Evolutionary conservation across 1,140 invertebrate genomes (phyloP), one percentile per base, ranked within the genome.

Genomic region (Cephus cinctus): DNA sequence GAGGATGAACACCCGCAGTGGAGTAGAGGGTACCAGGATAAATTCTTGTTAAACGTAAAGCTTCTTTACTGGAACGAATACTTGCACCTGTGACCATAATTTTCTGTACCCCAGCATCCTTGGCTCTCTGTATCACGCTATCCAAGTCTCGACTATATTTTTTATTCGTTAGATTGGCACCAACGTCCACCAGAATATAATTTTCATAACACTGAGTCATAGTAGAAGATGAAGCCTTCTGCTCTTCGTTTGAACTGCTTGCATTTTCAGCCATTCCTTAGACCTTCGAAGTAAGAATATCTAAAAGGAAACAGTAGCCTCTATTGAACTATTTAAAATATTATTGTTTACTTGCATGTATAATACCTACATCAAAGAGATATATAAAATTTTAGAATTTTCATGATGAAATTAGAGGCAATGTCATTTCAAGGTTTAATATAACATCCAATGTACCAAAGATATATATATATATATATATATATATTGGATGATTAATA

Each of bases 151-250:
- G 83, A 63, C 84, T 83, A 74, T 92, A 97, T 71, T 96, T 96
- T 73, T 94, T 95, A 78, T 96, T 96, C 3, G 91, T 95, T 57
- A 98, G 79, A 84, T 96, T 97, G 12, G 94, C 92, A 63, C 93
- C 94, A 52, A 93, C 88, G 73, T 96, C 94, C 27, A 96, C 88
- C 39, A 97, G 83, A 66, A 95, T 89, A 70, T 94, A 89, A 78
- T 92, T 92, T 73, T 92, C 88, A 66, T 89, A 91, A 55, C 81
- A 83, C 40, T 80, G 73, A 47, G 78, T 76, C 80, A 83, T 82
- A 9, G 64, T 56, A 2, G 61, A 61, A 4, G 60, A 47, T 16
- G 50, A 42, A 21, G 55, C 31, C 34, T 67, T 61, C 22, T 67
- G 63, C 20, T 67, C 60, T 18, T 50, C 50, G 18, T 56, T 60